Evolutionary conservation across 2,113 vertebrate genomes (phyloP), one percentile per base, ranked within the genome.

Genomic region (Podiceps cristatus): DNA sequence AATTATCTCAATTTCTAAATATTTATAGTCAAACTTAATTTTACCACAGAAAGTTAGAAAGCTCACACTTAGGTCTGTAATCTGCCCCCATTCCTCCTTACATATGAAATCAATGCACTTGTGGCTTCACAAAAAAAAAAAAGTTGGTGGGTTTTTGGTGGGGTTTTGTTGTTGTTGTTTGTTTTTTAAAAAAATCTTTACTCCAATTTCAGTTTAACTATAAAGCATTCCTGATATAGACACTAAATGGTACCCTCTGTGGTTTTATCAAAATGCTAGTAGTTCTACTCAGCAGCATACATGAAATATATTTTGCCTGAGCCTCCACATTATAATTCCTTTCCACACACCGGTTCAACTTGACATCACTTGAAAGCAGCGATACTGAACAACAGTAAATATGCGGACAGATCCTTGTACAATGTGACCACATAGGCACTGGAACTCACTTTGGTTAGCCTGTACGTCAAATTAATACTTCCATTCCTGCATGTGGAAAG

Each of bases 401-500:
- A 66, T 0, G 33, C 11, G 42, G n/a, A 37, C 6, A 58, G 29
- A 62, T 19, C 24, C 66, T 9, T 68, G 71, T 35, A 23, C 66
- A 31, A 8, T 1, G 60, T 25, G 67, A 79, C 40, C 63, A 64
- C 62, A 86, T 0, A 25, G 74, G 40, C 74, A 40, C 28, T 53
- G 82, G 33, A 73, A 66, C 27, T 49, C 50, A 31, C 81, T 73
- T 45, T 58, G 79, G 23, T 68, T 53, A 83, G 31, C 49, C 82
- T 81, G 22, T 24, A 83, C 5, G 35, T 67, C 63, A 80, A 71
- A 80, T 84, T 52, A 80, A 86, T 90, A 84, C 67, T 77, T 60
- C 75, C 45, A 92, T 52, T 80, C 80, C 55, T 29, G 25, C 92
- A 94, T 44, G 50, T 67, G 86, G 94, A 93, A 97, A 94, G 59